Evolutionary conservation across 2,113 vertebrate genomes (phyloP).

Genomic region (Castor canadensis): DNA sequence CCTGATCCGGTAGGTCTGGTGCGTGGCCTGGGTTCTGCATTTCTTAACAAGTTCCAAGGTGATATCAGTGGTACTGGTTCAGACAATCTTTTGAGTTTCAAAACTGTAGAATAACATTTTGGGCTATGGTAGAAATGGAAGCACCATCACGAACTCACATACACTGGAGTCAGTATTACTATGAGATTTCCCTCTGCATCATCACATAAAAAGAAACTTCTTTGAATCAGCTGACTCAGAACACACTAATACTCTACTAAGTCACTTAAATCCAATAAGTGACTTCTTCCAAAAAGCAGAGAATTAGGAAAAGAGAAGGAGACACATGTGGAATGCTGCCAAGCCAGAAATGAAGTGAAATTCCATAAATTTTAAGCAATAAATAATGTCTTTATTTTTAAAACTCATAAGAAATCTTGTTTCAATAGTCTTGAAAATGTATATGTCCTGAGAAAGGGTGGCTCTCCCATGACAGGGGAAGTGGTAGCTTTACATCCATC

Average conservation of each 20-base stretch:
- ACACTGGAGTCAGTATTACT: not conserved
- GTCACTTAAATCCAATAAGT: conserved; percentile 20
- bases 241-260: conserved; percentile 8
- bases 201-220: not conserved
- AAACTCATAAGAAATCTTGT: not conserved
- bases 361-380: conserved; percentile 2
- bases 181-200: not conserved
- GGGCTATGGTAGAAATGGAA: not conserved
- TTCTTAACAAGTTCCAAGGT: not conserved
- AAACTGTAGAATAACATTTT: not conserved
- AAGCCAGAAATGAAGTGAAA: conserved; percentile 49
- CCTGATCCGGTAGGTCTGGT: not conserved
- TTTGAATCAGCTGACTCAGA: not conserved
- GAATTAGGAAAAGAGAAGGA: not conserved
- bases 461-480: not conserved
- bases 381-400: conserved; percentile 1
- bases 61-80: not conserved
- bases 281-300: not conserved
- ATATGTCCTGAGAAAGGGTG: not conserved
- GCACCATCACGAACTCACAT: not conserved
- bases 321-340: not conserved
- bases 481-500: not conserved
- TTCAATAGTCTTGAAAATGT: conserved; percentile 5
- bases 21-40: not conserved
- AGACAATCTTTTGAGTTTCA: not conserved